phyloP scores from a whole-genome alignment of 2,888 invertebrate species.

The Anaspis maculata region DNA sequence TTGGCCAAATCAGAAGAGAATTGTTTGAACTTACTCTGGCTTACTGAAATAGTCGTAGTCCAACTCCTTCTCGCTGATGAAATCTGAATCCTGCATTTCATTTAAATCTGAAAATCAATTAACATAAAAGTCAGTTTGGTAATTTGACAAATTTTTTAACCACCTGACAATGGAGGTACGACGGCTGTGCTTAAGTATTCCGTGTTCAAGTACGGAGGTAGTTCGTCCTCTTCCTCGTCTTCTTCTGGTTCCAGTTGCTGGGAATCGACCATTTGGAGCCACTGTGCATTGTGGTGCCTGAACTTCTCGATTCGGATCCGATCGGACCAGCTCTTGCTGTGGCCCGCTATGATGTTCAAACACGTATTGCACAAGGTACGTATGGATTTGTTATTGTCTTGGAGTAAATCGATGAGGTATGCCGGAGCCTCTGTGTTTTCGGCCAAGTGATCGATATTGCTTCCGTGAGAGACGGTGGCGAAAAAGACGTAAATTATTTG shows the following conservation, averaged over 20 bases:
- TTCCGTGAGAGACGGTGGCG: conserved; percentile 73
- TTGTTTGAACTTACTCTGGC: conserved; percentile 28
- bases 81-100: conserved; percentile 27
- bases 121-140: conserved; percentile 2
- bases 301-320: conserved; percentile 92
- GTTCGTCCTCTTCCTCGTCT: conserved; percentile 48
- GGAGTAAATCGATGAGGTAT: conserved; percentile 93
- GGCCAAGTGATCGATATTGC: conserved; percentile 74
- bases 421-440: conserved; percentile 88
- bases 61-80: conserved; percentile 32
- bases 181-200: conserved; percentile 48
- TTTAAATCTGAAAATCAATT: conserved; percentile 24
- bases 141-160: too few relatives aligned
- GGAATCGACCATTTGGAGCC: conserved; percentile 92
- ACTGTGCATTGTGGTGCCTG: conserved; percentile 96
- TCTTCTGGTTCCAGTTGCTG: conserved; percentile 44
- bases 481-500: conserved; percentile 96
- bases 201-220: conserved; percentile 68
- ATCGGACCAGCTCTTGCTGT: conserved; percentile 87
- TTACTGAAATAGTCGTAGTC: conserved; percentile 35
- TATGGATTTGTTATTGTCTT: conserved; percentile 92
- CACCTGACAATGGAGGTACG: conserved; percentile 37
- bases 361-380: conserved; percentile 92
- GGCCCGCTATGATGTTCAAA: conserved; percentile 88
- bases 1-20: too few relatives aligned